Percentiles rank a stretch among this genome's conserved stretches.
These are phyloP conservation scores for Acholoe squamosa DNA, from an alignment of 2,888 invertebrate species.

Conservation along the genomic window DNA sequence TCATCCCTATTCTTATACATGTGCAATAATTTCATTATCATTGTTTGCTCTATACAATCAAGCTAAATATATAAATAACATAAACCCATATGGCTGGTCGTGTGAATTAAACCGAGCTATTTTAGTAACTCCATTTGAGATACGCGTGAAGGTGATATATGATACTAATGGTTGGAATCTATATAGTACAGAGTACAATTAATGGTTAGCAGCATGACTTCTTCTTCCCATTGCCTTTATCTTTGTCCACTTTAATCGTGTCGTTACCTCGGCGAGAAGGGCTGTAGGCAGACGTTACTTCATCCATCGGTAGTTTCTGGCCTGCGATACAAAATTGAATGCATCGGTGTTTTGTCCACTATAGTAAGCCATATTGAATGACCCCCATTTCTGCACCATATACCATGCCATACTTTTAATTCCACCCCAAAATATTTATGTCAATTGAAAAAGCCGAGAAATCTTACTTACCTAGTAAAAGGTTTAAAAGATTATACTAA, in stretches of 20 bases:
- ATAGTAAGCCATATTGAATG: background rate
- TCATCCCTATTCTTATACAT: no score
- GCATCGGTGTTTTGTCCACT: background rate
- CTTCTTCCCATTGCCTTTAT: background rate
- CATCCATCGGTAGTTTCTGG: background rate
- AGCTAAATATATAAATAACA: no score
- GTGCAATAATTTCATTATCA: no score
- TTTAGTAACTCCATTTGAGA: no score
- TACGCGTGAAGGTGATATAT: no score
- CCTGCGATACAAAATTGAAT: conserved; percentile 4
- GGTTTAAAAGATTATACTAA: background rate
- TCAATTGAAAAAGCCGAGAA: no score
- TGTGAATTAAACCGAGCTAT: no score
- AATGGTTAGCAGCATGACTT: conserved; percentile 22
- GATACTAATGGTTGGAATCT: no score
- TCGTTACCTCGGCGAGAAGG: background rate
- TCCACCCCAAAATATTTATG: no score
- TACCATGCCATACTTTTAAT: background rate
- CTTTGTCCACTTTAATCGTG: background rate
- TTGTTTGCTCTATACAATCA: no score
- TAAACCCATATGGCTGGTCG: no score
- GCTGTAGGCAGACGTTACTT: background rate
- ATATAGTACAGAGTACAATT: no score
- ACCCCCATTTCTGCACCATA: background rate
- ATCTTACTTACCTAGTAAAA: background rate